Base-by-base conservation (phyloP, 2,113 vertebrate genomes). In the Scalopus aquaticus region DNA sequence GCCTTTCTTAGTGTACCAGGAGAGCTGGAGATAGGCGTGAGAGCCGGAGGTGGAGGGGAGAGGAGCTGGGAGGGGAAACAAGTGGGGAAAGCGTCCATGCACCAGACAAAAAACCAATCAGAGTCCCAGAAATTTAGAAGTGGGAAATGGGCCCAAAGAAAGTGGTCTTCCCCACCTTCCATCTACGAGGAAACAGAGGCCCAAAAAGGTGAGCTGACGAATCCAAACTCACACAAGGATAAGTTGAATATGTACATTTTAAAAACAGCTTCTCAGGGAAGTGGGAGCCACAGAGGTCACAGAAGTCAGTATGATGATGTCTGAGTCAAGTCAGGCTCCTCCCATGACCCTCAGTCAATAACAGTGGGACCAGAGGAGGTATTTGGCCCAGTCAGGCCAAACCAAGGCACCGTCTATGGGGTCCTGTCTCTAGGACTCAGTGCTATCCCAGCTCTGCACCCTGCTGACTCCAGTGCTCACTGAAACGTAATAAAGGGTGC, bases 211-310 rank as follows among this genome's bases (percentile, higher is more conserved):
- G 20, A 51, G 73, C 85, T 5, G 46, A 46, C 62, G 24, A 15
- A 24, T 69, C 35, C 62, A 30, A 62, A 44, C 30, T 67, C 74
- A 90, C 65, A 42, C 24, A 39, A 8, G 28, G 16, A 28, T 49
- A 67, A 74, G 30, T 0, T 69, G 67, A 86, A 60, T 26, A 69
- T 58, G 42, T 69, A 26, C 42, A 37, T 54, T 56, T 44, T 37
- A 86, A 81, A 93, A 87, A 58, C 74, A 69, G 32, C 42, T 56
- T 65, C 37, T 67, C 8, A 32, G 5, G 26, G 65, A 70, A 64
- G 67, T 24, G 26, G 80, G 73, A 62, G 74, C 35, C n/a, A 24
- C 49, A 19, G 49, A 94, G 44, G 26, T 30, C 28, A 12, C 44
- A 37, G 49, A 72, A 84, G 58, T 35, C 19, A 76, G n/a, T 15